Evolutionary conservation across 2,888 invertebrate genomes (phyloP), one percentile per base, ranked within the genome.

Genomic region (Scaptomyza parva): DNA sequence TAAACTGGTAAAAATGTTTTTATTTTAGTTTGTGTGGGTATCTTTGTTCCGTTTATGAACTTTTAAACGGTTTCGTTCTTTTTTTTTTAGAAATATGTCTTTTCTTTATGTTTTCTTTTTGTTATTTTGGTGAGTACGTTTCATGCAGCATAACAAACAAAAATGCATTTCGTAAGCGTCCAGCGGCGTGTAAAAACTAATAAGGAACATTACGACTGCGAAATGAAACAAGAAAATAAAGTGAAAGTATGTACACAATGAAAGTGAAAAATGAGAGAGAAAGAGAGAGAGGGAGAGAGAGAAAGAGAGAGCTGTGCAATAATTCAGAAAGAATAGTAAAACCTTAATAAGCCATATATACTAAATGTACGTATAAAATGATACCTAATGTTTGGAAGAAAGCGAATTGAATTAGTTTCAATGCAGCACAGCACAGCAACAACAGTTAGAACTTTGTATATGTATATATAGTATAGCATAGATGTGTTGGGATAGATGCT

Each of bases 71-170:
- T 7, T 45, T 8, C 2, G 17, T 14, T 28, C 14, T 43, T 17
- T 35, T n/a, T 9, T 8, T 12, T 6, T 26, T 20, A 43, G 22
- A 26, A 44, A 28, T 14, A 26, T 30, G 30, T 47, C 28, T 17
- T 47, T 45, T 35, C 6, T n/a, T 33, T 33, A 7, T 7, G 4
- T 2, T 35, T 35, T 14, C 6, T 26, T 12, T 17, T 26, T 14
- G 7, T 14, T 24, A 14, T 11, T 45, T 28, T 3, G 9, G 53
- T 39, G 51, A 47, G 20, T 69, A 45, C 33, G 24, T 39, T 45
- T 53, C 62, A 62, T 73, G 73, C 54, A 51, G 53, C 60, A 55
- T 48, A 70, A 52, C 47, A 61, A 68, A 57, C 12, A 61, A 61
- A 50, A 41, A 61, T 33, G 6, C 22, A 40, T 53, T 53, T 73